These are phyloP conservation scores for Mico argentatus DNA, from an alignment of 2,797 vertebrate species.

Conservation along the genomic window DNA sequence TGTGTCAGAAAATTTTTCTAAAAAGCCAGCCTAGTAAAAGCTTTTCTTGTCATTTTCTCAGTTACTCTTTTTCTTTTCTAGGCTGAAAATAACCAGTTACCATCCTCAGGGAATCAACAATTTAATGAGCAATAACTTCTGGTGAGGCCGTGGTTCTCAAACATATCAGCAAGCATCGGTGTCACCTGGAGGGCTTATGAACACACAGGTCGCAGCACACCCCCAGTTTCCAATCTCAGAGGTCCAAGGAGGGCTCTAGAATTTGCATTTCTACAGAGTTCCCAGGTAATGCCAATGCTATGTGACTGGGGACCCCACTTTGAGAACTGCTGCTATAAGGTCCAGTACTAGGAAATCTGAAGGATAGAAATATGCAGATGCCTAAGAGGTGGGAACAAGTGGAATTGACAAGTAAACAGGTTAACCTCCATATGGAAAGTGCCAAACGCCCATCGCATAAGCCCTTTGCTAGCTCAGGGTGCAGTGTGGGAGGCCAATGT, in stretches of 20 bases:
- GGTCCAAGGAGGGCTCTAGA: not conserved
- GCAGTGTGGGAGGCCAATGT: not conserved
- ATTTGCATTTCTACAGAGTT: not conserved
- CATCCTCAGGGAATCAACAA: not conserved
- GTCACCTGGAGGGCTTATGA: not conserved
- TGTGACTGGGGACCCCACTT: not conserved
- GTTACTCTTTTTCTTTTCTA: conserved; percentile 21
- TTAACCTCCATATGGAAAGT: not conserved
- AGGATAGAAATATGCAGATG: not conserved
- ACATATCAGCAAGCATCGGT: not conserved
- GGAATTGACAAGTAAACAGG: not conserved
- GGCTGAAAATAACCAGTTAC: conserved; percentile 9
- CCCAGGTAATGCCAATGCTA: not conserved
- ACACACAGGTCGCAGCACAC: not conserved
- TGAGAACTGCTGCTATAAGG: not conserved
- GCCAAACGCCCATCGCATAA: not conserved
- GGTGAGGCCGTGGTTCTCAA: not conserved
- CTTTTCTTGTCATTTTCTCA: not conserved
- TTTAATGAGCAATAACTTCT: not conserved
- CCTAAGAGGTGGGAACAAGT: not conserved
- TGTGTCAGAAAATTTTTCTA: conserved; percentile 15
- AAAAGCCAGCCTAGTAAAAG: conserved; percentile 3
- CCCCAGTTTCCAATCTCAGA: not conserved
- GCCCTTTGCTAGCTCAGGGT: not conserved
- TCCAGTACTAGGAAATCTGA: not conserved